phyloP scores from a whole-genome alignment of 2,797 vertebrate genomes.

The Hydrocynus forskahlii region DNA sequence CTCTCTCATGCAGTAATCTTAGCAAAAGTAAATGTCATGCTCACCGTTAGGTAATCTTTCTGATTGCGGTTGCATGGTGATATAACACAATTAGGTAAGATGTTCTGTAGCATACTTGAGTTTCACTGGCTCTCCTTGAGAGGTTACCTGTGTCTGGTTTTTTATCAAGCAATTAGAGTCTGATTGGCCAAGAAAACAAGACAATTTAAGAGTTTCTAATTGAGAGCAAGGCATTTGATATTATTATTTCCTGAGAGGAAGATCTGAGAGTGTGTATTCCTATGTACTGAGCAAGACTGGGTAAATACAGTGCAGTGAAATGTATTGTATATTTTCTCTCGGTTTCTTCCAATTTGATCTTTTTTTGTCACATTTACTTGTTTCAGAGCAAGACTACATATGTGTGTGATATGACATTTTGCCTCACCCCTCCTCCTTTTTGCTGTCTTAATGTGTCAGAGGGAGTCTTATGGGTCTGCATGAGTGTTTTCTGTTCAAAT shows the following conservation, averaged over 20 bases:
- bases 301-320: no score
- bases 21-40: background rate
- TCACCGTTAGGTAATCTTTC: background rate
- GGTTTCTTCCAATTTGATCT: no score
- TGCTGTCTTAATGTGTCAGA: no score
- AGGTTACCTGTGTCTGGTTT: background rate
- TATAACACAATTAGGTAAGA: background rate
- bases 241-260: background rate
- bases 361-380: no score
- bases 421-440: no score
- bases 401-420: no score
- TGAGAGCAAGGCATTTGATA: background rate
- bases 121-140: background rate
- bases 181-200: background rate
- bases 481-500: no score
- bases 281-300: no score
- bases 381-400: no score
- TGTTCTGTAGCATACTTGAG: background rate
- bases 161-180: background rate
- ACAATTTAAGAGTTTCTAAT: background rate
- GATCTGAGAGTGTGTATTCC: no score
- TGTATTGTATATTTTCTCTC: no score
- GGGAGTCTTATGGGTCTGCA: no score
- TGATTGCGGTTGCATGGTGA: background rate
- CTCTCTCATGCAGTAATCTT: background rate